Evolutionary conservation across 2,113 vertebrate species (phyloP).

Genomic region (Campylomormyrus tamandua): DNA sequence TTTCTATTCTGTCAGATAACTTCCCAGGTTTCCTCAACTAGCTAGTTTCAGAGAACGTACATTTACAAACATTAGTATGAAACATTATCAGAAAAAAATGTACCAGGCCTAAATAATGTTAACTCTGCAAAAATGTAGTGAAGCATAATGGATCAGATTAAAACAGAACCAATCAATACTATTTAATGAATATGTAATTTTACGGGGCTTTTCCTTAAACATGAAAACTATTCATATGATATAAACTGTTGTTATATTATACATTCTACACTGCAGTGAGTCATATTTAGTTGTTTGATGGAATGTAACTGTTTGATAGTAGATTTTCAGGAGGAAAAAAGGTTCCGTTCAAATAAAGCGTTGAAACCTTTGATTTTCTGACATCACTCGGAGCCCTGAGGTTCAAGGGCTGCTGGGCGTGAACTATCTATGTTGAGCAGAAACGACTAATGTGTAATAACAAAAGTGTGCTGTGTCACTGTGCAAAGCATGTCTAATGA

Average conservation of each 20-base stretch:
- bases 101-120: neutral
- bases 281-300: neutral
- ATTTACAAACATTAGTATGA: neutral
- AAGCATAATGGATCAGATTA: neutral
- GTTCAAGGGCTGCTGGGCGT: neutral
- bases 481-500: neutral
- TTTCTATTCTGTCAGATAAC: neutral
- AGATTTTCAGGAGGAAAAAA: neutral
- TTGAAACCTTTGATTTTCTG: neutral
- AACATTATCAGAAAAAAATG: neutral
- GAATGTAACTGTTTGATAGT: neutral
- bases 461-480: neutral
- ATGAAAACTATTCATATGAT: neutral
- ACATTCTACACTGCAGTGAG: neutral
- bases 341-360: neutral
- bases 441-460: neutral
- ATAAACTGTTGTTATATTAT: neutral
- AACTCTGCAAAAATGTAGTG: neutral
- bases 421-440: neutral
- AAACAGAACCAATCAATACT: neutral
- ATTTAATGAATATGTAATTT: neutral
- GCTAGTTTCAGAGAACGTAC: neutral
- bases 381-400: neutral
- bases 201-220: neutral
- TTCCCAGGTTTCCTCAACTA: neutral